Conservation (phyloP, 2,797 vertebrate species). For the Enteromius radiatus region DNA sequence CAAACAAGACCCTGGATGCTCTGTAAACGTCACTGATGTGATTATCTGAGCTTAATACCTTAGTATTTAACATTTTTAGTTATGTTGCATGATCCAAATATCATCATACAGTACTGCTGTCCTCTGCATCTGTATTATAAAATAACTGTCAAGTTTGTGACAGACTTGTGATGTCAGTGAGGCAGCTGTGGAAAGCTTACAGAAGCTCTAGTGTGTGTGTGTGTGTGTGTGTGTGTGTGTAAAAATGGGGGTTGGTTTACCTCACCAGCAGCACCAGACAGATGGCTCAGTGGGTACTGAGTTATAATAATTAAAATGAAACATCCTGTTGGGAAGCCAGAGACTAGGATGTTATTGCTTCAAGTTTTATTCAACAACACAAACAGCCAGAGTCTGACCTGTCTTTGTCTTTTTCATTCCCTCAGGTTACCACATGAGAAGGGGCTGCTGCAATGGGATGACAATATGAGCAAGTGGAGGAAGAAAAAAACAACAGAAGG, state of each 20-base stretch:
- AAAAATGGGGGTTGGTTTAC: conserved; percentile 49
- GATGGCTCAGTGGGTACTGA: conserved; percentile 67
- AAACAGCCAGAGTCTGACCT: conserved; percentile 25
- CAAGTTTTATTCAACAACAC: conserved; percentile 18
- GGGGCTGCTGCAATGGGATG: conserved; percentile 55
- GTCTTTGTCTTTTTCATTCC: conserved; percentile 14
- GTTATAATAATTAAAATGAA: conserved; percentile 75
- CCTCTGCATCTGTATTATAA: not conserved
- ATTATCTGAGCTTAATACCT: conserved; percentile 13
- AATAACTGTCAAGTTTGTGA: conserved; percentile 22
- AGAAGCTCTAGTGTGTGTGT: conserved; percentile 55
- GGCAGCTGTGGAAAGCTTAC: conserved; percentile 6
- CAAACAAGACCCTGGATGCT: conserved; percentile 5
- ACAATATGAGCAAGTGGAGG: conserved; percentile 38
- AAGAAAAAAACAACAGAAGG: conserved; percentile 26
- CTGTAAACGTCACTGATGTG: not conserved
- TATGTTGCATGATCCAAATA: not conserved
- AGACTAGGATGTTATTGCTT: conserved; percentile 18
- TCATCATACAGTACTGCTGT: not conserved
- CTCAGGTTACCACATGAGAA: conserved; percentile 72
- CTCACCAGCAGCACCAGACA: conserved; percentile 68
- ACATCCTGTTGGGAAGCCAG: conserved; percentile 67
- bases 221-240: conserved; percentile 41
- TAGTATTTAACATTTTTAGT: not conserved
- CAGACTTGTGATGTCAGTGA: conserved; percentile 10